These are phyloP conservation scores for Anas platyrhynchos DNA, from an alignment of 2,113 vertebrate species.

Conservation along the genomic window DNA sequence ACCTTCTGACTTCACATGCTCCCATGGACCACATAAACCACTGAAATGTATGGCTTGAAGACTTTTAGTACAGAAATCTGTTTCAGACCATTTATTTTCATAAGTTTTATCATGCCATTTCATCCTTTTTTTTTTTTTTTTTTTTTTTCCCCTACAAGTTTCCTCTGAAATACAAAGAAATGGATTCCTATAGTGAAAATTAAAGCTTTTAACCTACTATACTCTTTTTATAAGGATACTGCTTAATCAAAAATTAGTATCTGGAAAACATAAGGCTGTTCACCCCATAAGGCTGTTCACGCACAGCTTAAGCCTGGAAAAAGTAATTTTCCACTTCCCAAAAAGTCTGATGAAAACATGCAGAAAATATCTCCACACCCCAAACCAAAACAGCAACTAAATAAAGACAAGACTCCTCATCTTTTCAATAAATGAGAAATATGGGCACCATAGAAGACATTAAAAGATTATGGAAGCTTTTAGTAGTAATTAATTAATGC, in stretches of 20 bases:
- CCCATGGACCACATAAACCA: not conserved
- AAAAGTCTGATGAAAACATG: not conserved
- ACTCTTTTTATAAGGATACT: not conserved
- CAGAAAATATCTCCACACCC: not conserved
- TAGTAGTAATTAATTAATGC: conserved; percentile 51
- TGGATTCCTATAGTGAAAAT: not conserved
- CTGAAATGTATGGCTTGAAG: not conserved
- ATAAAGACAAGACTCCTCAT: not conserved
- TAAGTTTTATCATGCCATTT: conserved; percentile 10
- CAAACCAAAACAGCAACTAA: not conserved
- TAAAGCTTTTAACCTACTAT: not conserved
- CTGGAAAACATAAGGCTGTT: not conserved
- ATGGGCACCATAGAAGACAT: not conserved
- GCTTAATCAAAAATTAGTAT: not conserved
- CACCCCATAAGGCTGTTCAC: not conserved
- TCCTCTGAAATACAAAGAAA: not conserved
- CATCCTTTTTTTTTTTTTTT: not conserved
- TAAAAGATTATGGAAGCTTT: conserved; percentile 9
- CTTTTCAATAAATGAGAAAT: not conserved
- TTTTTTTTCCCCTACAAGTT: not conserved
- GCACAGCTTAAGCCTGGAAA: not conserved
- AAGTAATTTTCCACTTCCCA: not conserved
- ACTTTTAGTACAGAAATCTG: conserved; percentile 24
- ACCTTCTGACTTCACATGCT: not conserved
- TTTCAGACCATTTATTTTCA: conserved; percentile 30